Base-by-base conservation (phyloP, 2,797 vertebrate genomes). In the Amblyopsis hoosieri region DNA sequence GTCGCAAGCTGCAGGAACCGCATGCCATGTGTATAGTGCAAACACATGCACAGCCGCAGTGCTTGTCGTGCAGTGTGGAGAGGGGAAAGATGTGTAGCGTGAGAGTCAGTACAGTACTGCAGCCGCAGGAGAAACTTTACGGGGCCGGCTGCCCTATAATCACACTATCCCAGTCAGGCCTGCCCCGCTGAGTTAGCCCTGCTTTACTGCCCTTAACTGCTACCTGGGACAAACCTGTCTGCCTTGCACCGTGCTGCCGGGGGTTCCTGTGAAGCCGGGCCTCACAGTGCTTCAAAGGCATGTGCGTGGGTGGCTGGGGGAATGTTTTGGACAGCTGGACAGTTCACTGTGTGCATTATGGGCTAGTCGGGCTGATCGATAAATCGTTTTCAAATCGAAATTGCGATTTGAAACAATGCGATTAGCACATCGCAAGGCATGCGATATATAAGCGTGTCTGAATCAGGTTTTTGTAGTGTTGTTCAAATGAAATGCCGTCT, bases 71-170 rank as follows among this genome's bases (percentile, higher is more conserved):
- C 23, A 57, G 31, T 8, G 10, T 15, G 29, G 50, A 29, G 56
- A 60, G 37, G 58, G 23, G 59, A 46, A 54, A 60, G 60, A 62
- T 62, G 62, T 62, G 61, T 84, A 73, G 82, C 82, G 75, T 88
- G 89, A 87, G 69, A 88, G 75, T 76, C 76, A 76, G 79, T 66
- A 71, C 76, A 76, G 79, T 66, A 71, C 68, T 74, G 75, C 78
- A 88, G 87, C 81, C 82, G 82, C 75, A 62, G 79, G 82, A 90
- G 82, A 89, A 87, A 87, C 82, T 91, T 90, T 89, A 91, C 87
- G 87, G 73, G 80, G 63, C 85, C 31, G 66, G 77, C 81, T 90
- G 83, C 90, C 85, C 86, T 92, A 85, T 93, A 91, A 91, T 90
- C 87, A 89, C 84, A 85, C 85, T 88, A 86, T 87, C 85, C 71